Conservation (phyloP, 2,888 invertebrate genomes). For the Eubasilissa splendida region DNA sequence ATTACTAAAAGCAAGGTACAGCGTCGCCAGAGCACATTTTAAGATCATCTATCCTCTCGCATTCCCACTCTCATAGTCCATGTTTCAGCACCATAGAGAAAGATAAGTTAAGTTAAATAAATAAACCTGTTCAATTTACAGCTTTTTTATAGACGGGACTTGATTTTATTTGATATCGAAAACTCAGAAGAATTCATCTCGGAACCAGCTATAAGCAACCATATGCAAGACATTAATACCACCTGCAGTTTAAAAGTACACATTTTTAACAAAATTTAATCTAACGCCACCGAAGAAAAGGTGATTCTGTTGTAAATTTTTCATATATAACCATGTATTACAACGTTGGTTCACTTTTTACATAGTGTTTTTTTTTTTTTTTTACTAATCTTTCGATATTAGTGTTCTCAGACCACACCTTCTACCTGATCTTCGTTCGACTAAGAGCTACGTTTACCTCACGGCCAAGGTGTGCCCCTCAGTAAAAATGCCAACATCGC, state of each 20-base stretch:
- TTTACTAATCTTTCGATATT: constrained; percentile 1
- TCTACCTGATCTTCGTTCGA: constrained; percentile 7
- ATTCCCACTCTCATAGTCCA: no score
- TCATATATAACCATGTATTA: not conserved
- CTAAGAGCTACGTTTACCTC: not conserved
- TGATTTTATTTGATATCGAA: not conserved
- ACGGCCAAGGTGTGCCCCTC: not conserved
- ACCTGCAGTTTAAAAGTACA: not conserved
- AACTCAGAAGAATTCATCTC: not conserved
- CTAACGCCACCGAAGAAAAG: no score
- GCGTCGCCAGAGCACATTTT: no score
- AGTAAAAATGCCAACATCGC: not conserved
- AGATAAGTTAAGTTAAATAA: not conserved
- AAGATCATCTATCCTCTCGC: no score
- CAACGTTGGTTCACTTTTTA: not conserved
- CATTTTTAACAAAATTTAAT: not conserved
- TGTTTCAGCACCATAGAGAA: no score
- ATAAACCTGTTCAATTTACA: not conserved
- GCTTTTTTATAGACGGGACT: not conserved
- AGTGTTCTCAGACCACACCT: not conserved
- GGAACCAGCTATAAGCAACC: constrained; percentile 1
- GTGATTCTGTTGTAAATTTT: not conserved
- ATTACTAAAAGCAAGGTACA: no score
- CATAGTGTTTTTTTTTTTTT: not conserved
- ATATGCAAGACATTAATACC: not conserved